Evolutionary conservation across 2,113 vertebrate species (phyloP).

Genomic region (Phocoena sinus): DNA sequence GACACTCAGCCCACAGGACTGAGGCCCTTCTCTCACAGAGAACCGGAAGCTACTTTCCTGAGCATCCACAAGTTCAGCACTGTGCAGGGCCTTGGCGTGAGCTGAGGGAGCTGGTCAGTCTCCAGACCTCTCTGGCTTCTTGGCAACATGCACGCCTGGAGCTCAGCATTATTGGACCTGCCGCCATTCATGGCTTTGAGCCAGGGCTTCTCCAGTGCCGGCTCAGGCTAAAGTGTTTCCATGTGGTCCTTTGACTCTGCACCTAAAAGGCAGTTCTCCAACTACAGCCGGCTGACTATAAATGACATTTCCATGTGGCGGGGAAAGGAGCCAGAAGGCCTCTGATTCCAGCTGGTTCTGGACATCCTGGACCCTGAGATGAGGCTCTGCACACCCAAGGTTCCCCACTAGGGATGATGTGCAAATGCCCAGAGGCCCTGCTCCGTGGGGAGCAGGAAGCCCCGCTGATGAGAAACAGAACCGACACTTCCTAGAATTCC

Average conservation of each 20-base stretch:
- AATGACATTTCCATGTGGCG: constrained; percentile 78
- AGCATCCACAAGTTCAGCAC: background rate
- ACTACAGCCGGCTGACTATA: constrained; percentile 53
- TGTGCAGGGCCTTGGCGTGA: background rate
- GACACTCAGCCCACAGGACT: background rate
- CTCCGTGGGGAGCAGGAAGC: background rate
- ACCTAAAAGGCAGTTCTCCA: constrained; percentile 50
- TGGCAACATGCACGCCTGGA: constrained; percentile 61
- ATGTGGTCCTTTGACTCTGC: constrained; percentile 78
- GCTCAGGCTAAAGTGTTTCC: constrained; percentile 80
- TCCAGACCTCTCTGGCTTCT: constrained; percentile 66
- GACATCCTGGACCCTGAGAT: background rate
- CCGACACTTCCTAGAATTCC: constrained; percentile 42
- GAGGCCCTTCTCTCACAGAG: background rate
- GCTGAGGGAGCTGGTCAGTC: constrained; percentile 47
- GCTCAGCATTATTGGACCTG: constrained; percentile 75
- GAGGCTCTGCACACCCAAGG: background rate
- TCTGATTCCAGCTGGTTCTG: constrained; percentile 46
- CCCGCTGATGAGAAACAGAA: constrained; percentile 56
- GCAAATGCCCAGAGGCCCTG: constrained; percentile 18
- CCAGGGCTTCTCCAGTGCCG: constrained; percentile 71
- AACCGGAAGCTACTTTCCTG: background rate
- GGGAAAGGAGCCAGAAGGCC: constrained; percentile 13
- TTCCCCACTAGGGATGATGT: constrained; percentile 36
- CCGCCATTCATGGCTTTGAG: constrained; percentile 70